Percentiles rank a stretch among this genome's conserved stretches.
phyloP scores from a whole-genome alignment of 2,113 vertebrate species.

The Amphiprion percula region DNA sequence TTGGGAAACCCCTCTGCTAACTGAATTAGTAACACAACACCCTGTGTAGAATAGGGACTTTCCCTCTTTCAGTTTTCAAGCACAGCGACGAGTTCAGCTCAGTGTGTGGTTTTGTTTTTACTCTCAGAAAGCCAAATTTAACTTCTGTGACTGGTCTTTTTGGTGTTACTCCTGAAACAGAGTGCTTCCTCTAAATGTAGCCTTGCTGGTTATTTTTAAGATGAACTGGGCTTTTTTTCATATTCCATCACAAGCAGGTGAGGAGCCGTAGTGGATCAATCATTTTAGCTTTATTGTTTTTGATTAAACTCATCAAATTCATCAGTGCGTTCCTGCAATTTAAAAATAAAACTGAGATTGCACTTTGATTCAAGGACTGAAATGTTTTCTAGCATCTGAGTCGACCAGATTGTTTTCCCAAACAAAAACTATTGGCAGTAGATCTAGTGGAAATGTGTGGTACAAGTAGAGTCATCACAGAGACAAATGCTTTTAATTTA shows the following conservation, averaged over 20 bases:
- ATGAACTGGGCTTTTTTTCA: neutral
- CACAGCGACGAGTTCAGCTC: neutral
- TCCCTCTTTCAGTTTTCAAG: slow-evolving; percentile 52
- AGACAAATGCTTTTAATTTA: neutral
- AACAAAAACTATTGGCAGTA: too few relatives aligned
- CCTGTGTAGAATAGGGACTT: slow-evolving; percentile 53
- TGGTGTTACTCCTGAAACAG: slow-evolving; percentile 18
- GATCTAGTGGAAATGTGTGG: neutral
- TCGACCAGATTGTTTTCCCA: neutral
- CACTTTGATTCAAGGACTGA: neutral
- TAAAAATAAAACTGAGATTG: neutral
- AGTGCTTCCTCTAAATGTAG: slow-evolving; percentile 1
- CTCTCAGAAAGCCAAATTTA: slow-evolving; percentile 35
- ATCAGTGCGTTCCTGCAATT: neutral
- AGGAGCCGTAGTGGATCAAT: neutral
- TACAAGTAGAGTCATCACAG: neutral
- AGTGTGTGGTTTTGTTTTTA: slow-evolving; percentile 32
- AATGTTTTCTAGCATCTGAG: neutral
- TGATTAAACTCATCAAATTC: neutral
- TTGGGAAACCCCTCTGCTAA: slow-evolving; percentile 50
- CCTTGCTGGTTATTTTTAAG: neutral
- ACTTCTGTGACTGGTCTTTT: neutral
- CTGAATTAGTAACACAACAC: slow-evolving; percentile 53
- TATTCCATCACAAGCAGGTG: neutral
- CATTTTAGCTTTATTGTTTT: neutral